Evolutionary conservation across 2,113 vertebrate species (phyloP), one percentile per base, ranked within the genome.

Genomic region (Fregata magnificens): DNA sequence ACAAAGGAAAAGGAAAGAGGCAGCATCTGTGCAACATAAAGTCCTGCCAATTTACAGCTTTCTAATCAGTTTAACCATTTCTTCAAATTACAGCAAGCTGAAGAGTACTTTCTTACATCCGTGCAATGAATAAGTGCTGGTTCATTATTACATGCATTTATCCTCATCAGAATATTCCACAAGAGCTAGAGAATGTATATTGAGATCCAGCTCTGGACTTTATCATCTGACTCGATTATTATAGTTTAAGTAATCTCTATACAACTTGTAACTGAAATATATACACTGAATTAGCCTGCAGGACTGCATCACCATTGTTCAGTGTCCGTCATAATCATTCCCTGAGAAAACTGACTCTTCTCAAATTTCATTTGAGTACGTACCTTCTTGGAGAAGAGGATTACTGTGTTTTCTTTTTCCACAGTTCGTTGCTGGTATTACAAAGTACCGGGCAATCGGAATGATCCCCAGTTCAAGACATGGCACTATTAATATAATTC

Each of bases 21-120:
- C 82, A 94, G 90, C 95, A 95, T 94, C 80, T 90, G 85, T 2
- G 22, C 95, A 94, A 85, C 59, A 86, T n/a, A 88, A 97, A 97
- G 92, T 77, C 78, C 19, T 71, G 45, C 76, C 44, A 53, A 70
- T 61, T 95, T 55, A 58, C 67, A 45, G 47, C 66, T 88, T 95
- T 73, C 5, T 88, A 13, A 79, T 61, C 24, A 22, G 16, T 38
- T 96, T 72, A 77, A 53, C 59, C 16, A 25, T 45, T 73, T 94
- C 38, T 92, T 56, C 50, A 24, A 38, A 32, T 32, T 79, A 40
- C 34, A 86, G 26, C 53, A 82, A 65, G 17, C 14, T 65, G 69
- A 81, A 47, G 85, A 55, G 65, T 53, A 15, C 32, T 53, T 1
- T 44, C 28, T 56, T 28, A 25, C 16, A 63, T 16, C 62, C 10